These are phyloP conservation scores for Rhea pennata DNA, from an alignment of 2,113 vertebrate species.

Conservation along the genomic window DNA sequence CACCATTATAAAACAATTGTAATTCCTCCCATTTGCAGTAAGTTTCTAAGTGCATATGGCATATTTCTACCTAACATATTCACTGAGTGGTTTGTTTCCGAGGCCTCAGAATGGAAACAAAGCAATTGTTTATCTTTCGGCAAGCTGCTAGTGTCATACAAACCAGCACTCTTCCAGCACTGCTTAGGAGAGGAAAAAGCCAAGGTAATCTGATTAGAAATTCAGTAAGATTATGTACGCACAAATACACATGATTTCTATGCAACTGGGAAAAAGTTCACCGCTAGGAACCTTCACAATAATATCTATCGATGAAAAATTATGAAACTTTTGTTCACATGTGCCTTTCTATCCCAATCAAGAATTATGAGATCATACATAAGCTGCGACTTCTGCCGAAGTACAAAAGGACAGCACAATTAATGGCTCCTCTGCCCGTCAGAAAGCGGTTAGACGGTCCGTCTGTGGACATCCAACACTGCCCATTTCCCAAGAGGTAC, in stretches of 20 bases:
- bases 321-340: neutral
- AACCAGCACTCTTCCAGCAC: neutral
- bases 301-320: neutral
- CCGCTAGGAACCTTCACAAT: neutral
- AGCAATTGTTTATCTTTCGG: neutral
- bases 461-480: neutral
- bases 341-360: neutral
- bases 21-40: neutral
- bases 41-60: neutral
- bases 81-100: neutral
- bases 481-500: neutral
- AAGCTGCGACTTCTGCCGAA: neutral
- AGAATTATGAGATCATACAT: neutral
- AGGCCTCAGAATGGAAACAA: neutral
- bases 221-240: neutral
- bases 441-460: neutral
- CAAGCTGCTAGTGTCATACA: neutral
- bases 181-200: neutral
- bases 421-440: neutral
- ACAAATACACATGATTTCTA: neutral
- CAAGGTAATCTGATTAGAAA: constrained; percentile 2
- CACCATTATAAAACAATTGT: neutral
- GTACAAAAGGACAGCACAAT: neutral
- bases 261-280: neutral
- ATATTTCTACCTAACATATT: neutral